Base-by-base conservation (phyloP, 1,140 invertebrate genomes). In the Nephila pilipes region DNA sequence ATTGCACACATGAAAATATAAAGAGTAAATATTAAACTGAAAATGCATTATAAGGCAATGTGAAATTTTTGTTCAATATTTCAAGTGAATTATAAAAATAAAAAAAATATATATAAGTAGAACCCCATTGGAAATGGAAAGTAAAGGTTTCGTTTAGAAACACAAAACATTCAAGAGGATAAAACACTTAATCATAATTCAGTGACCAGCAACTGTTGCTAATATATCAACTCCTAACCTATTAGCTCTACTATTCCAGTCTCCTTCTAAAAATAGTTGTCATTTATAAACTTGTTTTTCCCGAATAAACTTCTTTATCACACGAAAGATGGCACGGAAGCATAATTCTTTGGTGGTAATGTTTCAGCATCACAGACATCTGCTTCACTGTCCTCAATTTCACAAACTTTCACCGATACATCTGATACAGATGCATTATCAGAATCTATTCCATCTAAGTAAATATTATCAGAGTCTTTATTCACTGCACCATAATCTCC, bases 301-400 rank as follows among this genome's bases (percentile, higher is more conserved):
- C 63, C 79, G 60, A 90, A 79, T 90, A 58, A 69, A 87, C 75
- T 75, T 83, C 83, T 38, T 92, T 92, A 92, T 92, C 91, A 92
- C 91, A 92, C 65, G 85, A 58, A 92, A 79, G 91, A 92, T 92
- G 91, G 91, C 83, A 92, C 91, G 83, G 91, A 92, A 92, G 80
- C 80, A 92, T 92, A 92, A 65, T 92, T 87, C 91, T 92, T 92
- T 92, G 91, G 91, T 92, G 79, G 80, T 80, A 87, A 92, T 85
- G 80, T 85, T 75, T 92, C 91, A 87, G 32, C 91, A 92, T 92
- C 91, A 92, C 91, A 92, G 91, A 80, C 46, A 83, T 90, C 92
- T 81, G 32, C n/a, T 65, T 93, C 79, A 83, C 75, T 93, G 16
- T 93, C 87, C 14, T 93, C 79, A 22, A 85, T 25, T 65, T 93